A percentile compares a stretch with the other conserved stretches of the same genome.
phyloP scores from a whole-genome alignment of 2,113 vertebrate genomes.

The Lasiurus cinereus region DNA sequence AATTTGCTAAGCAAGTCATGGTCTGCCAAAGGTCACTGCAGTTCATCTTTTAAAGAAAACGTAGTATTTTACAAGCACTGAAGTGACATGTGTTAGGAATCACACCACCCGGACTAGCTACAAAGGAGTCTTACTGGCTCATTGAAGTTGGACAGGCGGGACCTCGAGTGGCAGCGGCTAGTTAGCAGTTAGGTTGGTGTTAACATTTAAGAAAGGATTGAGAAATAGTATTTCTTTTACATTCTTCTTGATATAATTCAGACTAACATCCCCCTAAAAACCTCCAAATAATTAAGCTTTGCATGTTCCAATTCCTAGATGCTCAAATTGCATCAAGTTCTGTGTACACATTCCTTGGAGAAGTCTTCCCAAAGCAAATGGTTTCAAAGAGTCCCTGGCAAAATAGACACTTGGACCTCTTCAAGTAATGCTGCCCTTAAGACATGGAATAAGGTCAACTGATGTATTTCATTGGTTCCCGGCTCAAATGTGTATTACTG shows the following conservation, averaged over 20 bases:
- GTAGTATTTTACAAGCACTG: slow-evolving; percentile 43
- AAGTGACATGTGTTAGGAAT: slow-evolving; percentile 1
- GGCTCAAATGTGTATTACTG: background rate
- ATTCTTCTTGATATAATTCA: background rate
- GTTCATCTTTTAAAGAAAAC: slow-evolving; percentile 39
- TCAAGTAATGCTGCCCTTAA: background rate
- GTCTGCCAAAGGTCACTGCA: background rate
- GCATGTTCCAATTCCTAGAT: background rate
- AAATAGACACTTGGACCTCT: background rate
- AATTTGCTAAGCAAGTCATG: slow-evolving; percentile 56
- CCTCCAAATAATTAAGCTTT: background rate
- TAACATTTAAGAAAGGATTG: slow-evolving; percentile 29
- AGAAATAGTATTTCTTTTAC: slow-evolving; percentile 23
- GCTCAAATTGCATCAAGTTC: background rate
- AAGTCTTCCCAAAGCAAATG: background rate
- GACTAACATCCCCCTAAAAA: background rate
- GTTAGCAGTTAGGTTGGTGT: slow-evolving; percentile 17
- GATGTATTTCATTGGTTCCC: slow-evolving; percentile 27
- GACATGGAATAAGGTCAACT: background rate
- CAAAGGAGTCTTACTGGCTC: background rate
- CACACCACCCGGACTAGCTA: background rate
- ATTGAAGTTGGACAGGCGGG: background rate
- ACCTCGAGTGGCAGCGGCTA: slow-evolving; percentile 53
- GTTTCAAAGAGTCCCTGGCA: background rate
- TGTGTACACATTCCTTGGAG: background rate